Evolutionary conservation across 2,113 vertebrate genomes (phyloP), one percentile per base, ranked within the genome.

Genomic region (Morone chrysops): DNA sequence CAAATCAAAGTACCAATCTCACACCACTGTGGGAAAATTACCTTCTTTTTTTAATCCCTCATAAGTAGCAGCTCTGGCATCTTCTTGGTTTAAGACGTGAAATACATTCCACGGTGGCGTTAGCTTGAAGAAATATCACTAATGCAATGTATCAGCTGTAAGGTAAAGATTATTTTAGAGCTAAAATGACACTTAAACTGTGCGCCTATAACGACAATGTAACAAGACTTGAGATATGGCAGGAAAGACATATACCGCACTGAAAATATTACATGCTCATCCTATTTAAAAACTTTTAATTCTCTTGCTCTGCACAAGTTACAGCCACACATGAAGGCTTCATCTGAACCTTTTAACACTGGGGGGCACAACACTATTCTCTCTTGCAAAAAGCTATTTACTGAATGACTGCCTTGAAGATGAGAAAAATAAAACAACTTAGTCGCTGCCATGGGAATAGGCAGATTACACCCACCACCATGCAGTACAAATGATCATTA

Each of bases 401-500:
- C 86, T 89, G 83, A 89, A 87, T 80, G 83, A 56, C 79, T 88
- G 85, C 75, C 51, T 65, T 81, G 45, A 86, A 83, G 70, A 83
- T 74, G 75, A 87, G 82, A 90, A 86, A 87, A 87, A 87, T 81
- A 88, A 86, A 89, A 86, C 62, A 80, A 82, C 72, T 84, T 67
- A 57, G 78, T 72, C 16, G 22, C 84, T 45, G 66, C 25, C 65
- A 31, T 73, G 85, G 89, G 85, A 86, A 78, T 81, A 60, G 87
- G 83, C 57, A 83, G 82, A 92, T 89, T 87, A 89, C 84, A 88
- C 56, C 87, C 81, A 89, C 80, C 36, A 65, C 53, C 83, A 88
- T 79, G 75, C 87, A 89, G 71, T 87, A 87, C 80, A 90, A 90
- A 92, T 85, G 70, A 88, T 90, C 91, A 92, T 94, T 93, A 92